Evolutionary conservation across 2,113 vertebrate genomes (phyloP).

Genomic region (Cyanoramphus novaezelandiae): DNA sequence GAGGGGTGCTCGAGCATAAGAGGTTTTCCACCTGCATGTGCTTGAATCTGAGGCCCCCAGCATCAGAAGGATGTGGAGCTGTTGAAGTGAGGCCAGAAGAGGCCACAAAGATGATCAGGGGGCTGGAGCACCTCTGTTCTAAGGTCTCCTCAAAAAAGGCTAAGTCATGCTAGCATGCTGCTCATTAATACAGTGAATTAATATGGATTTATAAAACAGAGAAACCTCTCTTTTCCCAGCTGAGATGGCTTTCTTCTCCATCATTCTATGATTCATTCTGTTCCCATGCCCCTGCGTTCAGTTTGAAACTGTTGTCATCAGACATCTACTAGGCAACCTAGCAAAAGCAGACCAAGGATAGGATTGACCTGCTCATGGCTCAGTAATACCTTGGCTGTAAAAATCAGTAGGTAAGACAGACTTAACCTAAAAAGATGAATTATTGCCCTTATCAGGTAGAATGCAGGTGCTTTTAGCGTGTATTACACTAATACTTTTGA

Average conservation of each 20-base stretch:
- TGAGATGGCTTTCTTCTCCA: background rate
- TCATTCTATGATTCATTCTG: background rate
- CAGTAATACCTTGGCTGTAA: background rate
- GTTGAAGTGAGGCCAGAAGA: background rate
- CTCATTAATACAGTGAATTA: background rate
- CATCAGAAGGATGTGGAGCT: background rate
- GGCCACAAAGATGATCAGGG: background rate
- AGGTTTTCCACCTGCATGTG: rapidly evolving
- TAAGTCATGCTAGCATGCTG: background rate
- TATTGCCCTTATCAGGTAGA: background rate
- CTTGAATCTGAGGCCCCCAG: background rate
- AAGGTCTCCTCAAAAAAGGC: background rate
- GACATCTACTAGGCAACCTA: background rate
- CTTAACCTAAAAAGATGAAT: background rate
- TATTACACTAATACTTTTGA: background rate
- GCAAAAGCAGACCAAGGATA: background rate
- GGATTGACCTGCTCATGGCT: background rate
- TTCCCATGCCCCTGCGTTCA: background rate
- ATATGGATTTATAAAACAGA: background rate
- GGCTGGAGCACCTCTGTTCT: background rate
- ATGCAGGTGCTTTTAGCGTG: background rate
- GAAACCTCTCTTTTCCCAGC: background rate
- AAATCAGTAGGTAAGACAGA: background rate
- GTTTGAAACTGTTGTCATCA: background rate
- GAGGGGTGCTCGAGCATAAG: rapidly evolving